Base-by-base conservation (phyloP, 1,140 invertebrate genomes). In the Zaprionus gabonicus region DNA sequence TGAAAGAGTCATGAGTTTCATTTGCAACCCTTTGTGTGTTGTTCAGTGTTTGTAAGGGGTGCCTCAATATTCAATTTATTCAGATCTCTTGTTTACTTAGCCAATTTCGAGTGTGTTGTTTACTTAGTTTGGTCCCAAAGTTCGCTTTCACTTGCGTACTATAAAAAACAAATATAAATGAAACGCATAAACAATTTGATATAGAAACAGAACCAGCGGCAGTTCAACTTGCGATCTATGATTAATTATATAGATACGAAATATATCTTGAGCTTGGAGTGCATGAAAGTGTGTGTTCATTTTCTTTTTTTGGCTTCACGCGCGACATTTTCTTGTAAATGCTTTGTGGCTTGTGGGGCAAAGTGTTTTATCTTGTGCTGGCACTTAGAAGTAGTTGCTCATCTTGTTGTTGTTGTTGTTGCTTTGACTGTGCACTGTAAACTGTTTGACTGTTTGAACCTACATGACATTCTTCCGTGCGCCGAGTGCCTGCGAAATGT, bases 391-490 rank as follows among this genome's bases (percentile, higher is more conserved):
- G 31, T 73, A 58, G 62, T 53, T 76, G 67, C 41, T 46, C 41
- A 46, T 46, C 41, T 17, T 46, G 15, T 46, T 44, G 41, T 17
- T 36, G 34, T 23, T 23, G 31, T 34, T 9, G 34, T 36, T 17
- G 41, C n/a, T 44, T 44, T 44, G 17, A 10, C 7, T 44, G 41
- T 41, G 13, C 41, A 20, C 46, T 62, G 20, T 67, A 55, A 60
- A 56, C 69, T 60, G 70, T 56, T 20, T 17, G 10, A 10, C 27
- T 66, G 41, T 71, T 79, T 79, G 63, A 72, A 92, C 81, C 83
- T 91, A 90, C 87, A 91, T 88, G 84, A 88, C 85, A 93, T 93
- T 88, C 92, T 91, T 78, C 92, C 92, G 66, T 93, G 92, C 65
- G 92, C 92, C 79, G 92, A 93, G 72, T 93, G 92, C 34, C 92